A percentile compares a stretch with the other conserved stretches of the same genome.
Conservation (phyloP, 2,888 invertebrate genomes). For the Helicoverpa assulta region DNA sequence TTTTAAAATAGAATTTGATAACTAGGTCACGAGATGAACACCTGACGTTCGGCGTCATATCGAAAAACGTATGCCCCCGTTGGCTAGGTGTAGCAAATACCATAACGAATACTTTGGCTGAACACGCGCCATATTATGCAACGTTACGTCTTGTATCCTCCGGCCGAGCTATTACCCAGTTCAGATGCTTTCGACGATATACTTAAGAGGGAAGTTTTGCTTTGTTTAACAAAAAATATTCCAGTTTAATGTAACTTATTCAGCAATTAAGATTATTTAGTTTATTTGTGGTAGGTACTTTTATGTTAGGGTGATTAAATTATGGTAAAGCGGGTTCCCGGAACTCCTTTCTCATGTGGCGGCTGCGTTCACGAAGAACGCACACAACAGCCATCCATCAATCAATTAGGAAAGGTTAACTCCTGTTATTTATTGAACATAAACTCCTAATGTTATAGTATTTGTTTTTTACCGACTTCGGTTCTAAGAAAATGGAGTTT, state of each 20-base stretch:
- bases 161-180: slow-evolving; percentile 77
- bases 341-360: slow-evolving; percentile 11
- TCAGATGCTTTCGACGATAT: slow-evolving; percentile 63
- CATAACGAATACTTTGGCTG: slow-evolving; percentile 90
- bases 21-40: slow-evolving; percentile 82
- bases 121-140: slow-evolving; percentile 89
- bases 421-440: slow-evolving; percentile 67
- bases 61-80: slow-evolving; percentile 88
- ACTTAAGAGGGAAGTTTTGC: slow-evolving; percentile 32
- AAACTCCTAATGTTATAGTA: slow-evolving; percentile 43
- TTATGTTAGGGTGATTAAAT: slow-evolving; percentile 39
- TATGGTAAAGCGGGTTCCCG: slow-evolving; percentile 21
- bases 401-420: slow-evolving; percentile 70
- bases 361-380: slow-evolving; percentile 30
- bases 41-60: slow-evolving; percentile 90
- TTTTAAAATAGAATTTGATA: slow-evolving; percentile 74
- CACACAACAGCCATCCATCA: slow-evolving; percentile 69
- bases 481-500: slow-evolving; percentile 21
- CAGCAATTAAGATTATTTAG: neutral
- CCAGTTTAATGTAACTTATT: neutral
- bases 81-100: slow-evolving; percentile 90
- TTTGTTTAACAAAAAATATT: slow-evolving; percentile 19
- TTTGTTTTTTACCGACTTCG: slow-evolving; percentile 35
- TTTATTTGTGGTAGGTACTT: slow-evolving; percentile 2
- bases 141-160: slow-evolving; percentile 85